Evolutionary conservation across 2,888 invertebrate species (phyloP).

Genomic region (Acronicta leporina): DNA sequence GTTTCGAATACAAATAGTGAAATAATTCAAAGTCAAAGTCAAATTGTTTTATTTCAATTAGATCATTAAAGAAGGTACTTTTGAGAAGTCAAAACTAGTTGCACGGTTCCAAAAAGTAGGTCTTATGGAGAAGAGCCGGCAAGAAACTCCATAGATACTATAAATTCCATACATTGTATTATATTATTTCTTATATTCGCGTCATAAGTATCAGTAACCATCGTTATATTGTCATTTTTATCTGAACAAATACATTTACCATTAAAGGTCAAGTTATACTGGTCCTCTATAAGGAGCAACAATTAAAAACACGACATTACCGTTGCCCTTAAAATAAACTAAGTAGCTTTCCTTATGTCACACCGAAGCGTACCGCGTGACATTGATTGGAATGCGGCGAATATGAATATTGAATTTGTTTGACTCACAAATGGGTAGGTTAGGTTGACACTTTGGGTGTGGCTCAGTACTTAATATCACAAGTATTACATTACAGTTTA

Average conservation of each 20-base stretch:
- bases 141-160: too few relatives aligned
- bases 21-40: too few relatives aligned
- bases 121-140: too few relatives aligned
- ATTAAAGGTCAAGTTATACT: not conserved
- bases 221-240: not conserved
- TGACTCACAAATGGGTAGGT: not conserved
- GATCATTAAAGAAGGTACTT: too few relatives aligned
- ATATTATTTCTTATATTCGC: too few relatives aligned
- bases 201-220: too few relatives aligned
- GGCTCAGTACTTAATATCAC: not conserved
- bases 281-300: conserved; percentile 2
- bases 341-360: conserved; percentile 26
- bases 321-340: conserved; percentile 31
- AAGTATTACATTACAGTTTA: not conserved
- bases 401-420: conserved; percentile 6
- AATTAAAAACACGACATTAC: conserved; percentile 24
- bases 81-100: too few relatives aligned
- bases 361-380: conserved; percentile 18
- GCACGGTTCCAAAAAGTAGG: too few relatives aligned
- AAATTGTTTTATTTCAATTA: too few relatives aligned
- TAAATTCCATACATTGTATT: too few relatives aligned
- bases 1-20: too few relatives aligned
- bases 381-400: conserved; percentile 27
- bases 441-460: not conserved
- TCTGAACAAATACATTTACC: not conserved